Evolutionary conservation across 2,797 vertebrate species (phyloP).

Genomic region (Otus scops): DNA sequence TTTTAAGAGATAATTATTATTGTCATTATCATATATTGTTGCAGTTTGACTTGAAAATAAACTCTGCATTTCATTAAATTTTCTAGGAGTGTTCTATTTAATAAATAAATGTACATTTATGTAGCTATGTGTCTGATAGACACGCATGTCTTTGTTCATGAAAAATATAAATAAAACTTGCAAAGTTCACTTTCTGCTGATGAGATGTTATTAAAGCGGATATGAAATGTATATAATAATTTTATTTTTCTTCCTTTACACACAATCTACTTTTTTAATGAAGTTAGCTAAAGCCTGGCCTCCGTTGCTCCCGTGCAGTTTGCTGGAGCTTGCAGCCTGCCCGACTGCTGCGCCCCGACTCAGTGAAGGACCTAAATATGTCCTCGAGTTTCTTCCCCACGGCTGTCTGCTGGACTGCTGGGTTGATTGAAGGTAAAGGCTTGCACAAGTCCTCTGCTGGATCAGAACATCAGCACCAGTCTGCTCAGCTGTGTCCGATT

Average conservation of each 20-base stretch:
- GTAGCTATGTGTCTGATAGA: not conserved
- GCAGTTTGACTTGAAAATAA: not conserved
- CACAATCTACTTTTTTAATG: not conserved
- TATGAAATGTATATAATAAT: not conserved
- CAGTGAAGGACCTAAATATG: not conserved
- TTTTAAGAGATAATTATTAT: not conserved
- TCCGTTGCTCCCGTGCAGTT: not conserved
- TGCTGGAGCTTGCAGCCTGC: not conserved
- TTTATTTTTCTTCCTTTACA: not conserved
- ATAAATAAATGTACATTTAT: not conserved
- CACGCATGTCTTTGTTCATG: not conserved
- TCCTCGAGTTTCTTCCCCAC: fast-evolving
- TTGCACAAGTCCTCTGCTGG: not conserved
- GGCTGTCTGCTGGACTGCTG: not conserved
- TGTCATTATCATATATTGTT: not conserved
- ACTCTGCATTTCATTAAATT: not conserved
- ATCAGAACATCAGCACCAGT: not conserved
- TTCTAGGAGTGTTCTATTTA: not conserved
- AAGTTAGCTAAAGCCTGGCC: not conserved
- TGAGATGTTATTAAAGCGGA: not conserved
- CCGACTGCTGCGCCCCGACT: not conserved
- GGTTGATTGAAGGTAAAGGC: not conserved
- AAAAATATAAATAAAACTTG: not conserved
- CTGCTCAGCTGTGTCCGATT: not conserved
- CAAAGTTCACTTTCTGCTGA: not conserved